Evolutionary conservation across 2,888 invertebrate species (phyloP).

Genomic region (Cryptosula pallasiana): DNA sequence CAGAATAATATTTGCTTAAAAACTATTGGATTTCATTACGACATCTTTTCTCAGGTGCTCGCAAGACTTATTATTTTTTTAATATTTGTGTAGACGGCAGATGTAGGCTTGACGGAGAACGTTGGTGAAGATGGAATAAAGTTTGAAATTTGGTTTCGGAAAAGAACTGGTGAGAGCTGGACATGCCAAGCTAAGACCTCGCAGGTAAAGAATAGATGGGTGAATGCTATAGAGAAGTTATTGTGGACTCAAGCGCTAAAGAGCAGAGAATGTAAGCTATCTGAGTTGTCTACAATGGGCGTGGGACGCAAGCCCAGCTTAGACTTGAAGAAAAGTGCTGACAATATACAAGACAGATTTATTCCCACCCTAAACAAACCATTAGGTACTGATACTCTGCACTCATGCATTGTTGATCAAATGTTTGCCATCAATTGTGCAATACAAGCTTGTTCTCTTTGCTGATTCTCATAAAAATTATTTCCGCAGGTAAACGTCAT

Average conservation of each 20-base stretch:
- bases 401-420: too few relatives aligned
- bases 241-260: constrained; percentile 90
- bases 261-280: constrained; percentile 71
- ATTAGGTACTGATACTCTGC: neutral
- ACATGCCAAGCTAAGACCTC: constrained; percentile 81
- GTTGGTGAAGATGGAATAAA: constrained; percentile 79
- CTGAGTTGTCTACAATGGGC: constrained; percentile 82
- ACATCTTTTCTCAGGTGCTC: neutral
- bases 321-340: constrained; percentile 74
- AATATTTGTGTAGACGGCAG: constrained; percentile 62
- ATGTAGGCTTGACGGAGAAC: constrained; percentile 86
- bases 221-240: constrained; percentile 81
- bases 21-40: neutral
- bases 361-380: constrained; percentile 51
- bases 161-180: constrained; percentile 71
- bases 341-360: constrained; percentile 76
- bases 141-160: constrained; percentile 93
- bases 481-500: neutral
- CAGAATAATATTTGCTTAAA: neutral
- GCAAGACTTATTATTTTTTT: neutral
- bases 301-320: constrained; percentile 79
- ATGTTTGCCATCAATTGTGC: too few relatives aligned
- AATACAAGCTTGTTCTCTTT: too few relatives aligned
- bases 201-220: constrained; percentile 82
- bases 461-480: neutral